Evolutionary conservation across 1,140 invertebrate genomes (phyloP).

Genomic region (Monomorium pharaonis): DNA sequence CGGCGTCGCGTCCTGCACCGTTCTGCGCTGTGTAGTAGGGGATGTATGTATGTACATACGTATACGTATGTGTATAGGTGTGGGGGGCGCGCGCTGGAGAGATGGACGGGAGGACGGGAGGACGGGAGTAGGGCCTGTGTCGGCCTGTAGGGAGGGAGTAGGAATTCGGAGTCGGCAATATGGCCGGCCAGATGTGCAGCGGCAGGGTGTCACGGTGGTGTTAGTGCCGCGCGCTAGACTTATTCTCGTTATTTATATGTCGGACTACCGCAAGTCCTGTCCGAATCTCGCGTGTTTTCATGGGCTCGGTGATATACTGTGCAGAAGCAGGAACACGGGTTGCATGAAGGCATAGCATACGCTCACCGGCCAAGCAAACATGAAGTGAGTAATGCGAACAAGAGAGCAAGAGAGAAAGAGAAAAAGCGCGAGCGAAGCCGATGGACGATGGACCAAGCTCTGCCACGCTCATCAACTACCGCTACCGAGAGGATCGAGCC

Average conservation of each 20-base stretch:
- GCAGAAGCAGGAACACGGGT: slow-evolving; percentile 80
- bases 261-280: slow-evolving; percentile 83
- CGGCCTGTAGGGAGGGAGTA: slow-evolving; percentile 61
- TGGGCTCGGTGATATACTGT: slow-evolving; percentile 83
- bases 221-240: slow-evolving; percentile 76
- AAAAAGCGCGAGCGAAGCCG: slow-evolving; percentile 26
- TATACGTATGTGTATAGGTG: neutral
- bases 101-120: no score
- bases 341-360: slow-evolving; percentile 84
- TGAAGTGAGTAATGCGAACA: slow-evolving; percentile 81
- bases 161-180: slow-evolving; percentile 78
- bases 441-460: no score
- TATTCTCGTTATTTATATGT: slow-evolving; percentile 81
- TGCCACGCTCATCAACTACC: no score
- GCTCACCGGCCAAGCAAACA: slow-evolving; percentile 81
- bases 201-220: slow-evolving; percentile 83
- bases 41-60: no score
- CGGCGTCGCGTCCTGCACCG: no score
- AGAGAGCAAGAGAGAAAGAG: slow-evolving; percentile 49
- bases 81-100: no score
- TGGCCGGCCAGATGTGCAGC: slow-evolving; percentile 83
- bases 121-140: no score
- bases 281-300: slow-evolving; percentile 84
- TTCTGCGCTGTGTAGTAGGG: no score
- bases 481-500: no score